Base-by-base conservation (phyloP, 2,797 vertebrate genomes). In the Eospalax fontanierii region DNA sequence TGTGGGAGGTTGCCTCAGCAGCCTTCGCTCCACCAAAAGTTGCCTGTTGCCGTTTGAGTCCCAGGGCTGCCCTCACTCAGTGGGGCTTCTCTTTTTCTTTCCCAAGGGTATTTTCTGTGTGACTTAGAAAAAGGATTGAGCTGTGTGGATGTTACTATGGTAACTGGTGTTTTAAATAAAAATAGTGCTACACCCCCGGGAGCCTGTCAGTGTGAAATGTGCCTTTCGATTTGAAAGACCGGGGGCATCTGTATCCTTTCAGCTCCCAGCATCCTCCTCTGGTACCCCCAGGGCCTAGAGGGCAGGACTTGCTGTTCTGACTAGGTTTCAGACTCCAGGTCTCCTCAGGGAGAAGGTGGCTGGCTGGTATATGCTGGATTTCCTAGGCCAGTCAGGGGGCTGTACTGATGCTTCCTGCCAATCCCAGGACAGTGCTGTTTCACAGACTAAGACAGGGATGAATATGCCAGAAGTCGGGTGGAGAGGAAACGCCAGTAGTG, bases 81-180 rank as follows among this genome's bases (percentile, higher is more conserved):
- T 0, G 15, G 87, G 93, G 81, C 81, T 92, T 79, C 90, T 87
- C 66, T 59, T 35, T 57, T 22, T 84, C 84, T 91, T 95, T 95
- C 94, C 95, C 94, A 81, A n/a, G 50, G 94, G 92, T 94, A 68
- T 94, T 95, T 97, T 98, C 93, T 16, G 2, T 91, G 88, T 89
- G 96, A 97, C 75, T 18, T 97, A 97, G 95, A 96, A 84, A 97
- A 96, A 96, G 87, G 97, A 93, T 90, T 9, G 83, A 89, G 95
- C 85, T 95, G 91, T 33, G n/a, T 91, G 97, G 90, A 73, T 94
- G 95, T 98, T 97, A 88, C 98, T 90, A 95, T 95, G 80, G 97
- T 92, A 98, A 98, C 93, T 4, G 35, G 92, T 97, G 85, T 97
- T 97, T 98, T 97, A 97, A 97, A 95, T 98, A 97, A 98, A 98